phyloP scores from a whole-genome alignment of 2,888 invertebrate species.

The Miltochrista miniata region DNA sequence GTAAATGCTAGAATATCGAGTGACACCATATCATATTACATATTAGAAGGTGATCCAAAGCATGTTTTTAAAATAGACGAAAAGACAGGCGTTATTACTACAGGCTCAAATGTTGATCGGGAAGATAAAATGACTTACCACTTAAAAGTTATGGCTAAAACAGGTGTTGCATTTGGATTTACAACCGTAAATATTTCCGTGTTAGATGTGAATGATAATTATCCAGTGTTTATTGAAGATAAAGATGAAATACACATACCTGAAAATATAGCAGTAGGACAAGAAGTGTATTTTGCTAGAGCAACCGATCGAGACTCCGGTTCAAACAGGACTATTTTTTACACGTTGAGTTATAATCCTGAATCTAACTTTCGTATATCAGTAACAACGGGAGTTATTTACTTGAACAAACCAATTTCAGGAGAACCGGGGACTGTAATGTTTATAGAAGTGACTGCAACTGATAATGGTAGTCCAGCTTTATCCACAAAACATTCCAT shows the following conservation, averaged over 20 bases:
- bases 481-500: slow-evolving; percentile 90
- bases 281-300: slow-evolving; percentile 94
- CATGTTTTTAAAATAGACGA: slow-evolving; percentile 92
- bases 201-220: slow-evolving; percentile 95
- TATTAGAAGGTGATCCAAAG: slow-evolving; percentile 91
- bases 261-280: slow-evolving; percentile 96
- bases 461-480: slow-evolving; percentile 91
- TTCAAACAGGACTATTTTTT: slow-evolving; percentile 93
- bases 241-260: slow-evolving; percentile 91
- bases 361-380: slow-evolving; percentile 93
- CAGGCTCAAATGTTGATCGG: slow-evolving; percentile 91
- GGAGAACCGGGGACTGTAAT: slow-evolving; percentile 88
- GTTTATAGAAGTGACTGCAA: slow-evolving; percentile 91
- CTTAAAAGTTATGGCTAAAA: slow-evolving; percentile 91
- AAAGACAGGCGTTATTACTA: slow-evolving; percentile 90
- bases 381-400: slow-evolving; percentile 94
- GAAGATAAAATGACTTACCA: slow-evolving; percentile 91
- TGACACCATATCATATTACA: slow-evolving; percentile 88
- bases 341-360: slow-evolving; percentile 91
- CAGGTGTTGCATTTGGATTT: slow-evolving; percentile 89
- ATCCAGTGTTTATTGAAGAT: slow-evolving; percentile 91
- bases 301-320: slow-evolving; percentile 95
- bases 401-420: slow-evolving; percentile 91
- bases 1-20: slow-evolving; percentile 86
- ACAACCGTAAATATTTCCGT: slow-evolving; percentile 92